Evolutionary conservation across 2,797 vertebrate genomes (phyloP).

Genomic region (Urosaurus nigricauda): DNA sequence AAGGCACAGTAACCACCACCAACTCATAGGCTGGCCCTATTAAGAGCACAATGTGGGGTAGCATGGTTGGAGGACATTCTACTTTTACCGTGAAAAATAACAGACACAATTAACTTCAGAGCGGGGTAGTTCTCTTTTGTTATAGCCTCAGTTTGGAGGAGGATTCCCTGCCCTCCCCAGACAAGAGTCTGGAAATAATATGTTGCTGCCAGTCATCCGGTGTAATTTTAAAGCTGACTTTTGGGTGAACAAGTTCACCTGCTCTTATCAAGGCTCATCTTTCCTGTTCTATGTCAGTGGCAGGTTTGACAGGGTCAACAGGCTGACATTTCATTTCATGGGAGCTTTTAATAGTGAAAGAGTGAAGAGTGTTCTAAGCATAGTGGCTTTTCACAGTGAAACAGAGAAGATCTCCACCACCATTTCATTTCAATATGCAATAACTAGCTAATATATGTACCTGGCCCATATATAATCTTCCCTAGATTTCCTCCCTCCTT

Average conservation of each 20-base stretch:
- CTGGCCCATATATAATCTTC: slow-evolving; percentile 66
- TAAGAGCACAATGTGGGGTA: slow-evolving; percentile 66
- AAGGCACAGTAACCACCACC: slow-evolving; percentile 78
- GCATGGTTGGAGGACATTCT: slow-evolving; percentile 21
- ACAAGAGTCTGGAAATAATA: slow-evolving; percentile 62
- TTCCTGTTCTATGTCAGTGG: slow-evolving; percentile 24
- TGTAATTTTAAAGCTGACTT: slow-evolving; percentile 57
- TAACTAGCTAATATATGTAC: slow-evolving; percentile 61
- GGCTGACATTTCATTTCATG: slow-evolving; percentile 44
- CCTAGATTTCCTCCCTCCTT: slow-evolving; percentile 21
- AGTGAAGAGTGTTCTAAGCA: background rate
- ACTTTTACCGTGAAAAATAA: slow-evolving; percentile 74
- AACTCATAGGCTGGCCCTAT: slow-evolving; percentile 79
- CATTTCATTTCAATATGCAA: slow-evolving; percentile 61
- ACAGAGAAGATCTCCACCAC: slow-evolving; percentile 41
- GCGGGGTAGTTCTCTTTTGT: slow-evolving; percentile 56
- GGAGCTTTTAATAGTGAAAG: slow-evolving; percentile 63
- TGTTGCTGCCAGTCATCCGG: slow-evolving; percentile 61
- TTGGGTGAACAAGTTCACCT: slow-evolving; percentile 60
- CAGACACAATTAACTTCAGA: slow-evolving; percentile 57
- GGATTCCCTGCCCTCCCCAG: slow-evolving; percentile 41
- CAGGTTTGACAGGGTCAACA: slow-evolving; percentile 44
- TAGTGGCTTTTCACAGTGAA: slow-evolving; percentile 61
- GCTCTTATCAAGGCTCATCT: slow-evolving; percentile 45
- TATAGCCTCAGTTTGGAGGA: slow-evolving; percentile 51